Evolutionary conservation across 2,113 vertebrate genomes (phyloP), one percentile per base, ranked within the genome.

Genomic region (Aptenodytes forsteri): DNA sequence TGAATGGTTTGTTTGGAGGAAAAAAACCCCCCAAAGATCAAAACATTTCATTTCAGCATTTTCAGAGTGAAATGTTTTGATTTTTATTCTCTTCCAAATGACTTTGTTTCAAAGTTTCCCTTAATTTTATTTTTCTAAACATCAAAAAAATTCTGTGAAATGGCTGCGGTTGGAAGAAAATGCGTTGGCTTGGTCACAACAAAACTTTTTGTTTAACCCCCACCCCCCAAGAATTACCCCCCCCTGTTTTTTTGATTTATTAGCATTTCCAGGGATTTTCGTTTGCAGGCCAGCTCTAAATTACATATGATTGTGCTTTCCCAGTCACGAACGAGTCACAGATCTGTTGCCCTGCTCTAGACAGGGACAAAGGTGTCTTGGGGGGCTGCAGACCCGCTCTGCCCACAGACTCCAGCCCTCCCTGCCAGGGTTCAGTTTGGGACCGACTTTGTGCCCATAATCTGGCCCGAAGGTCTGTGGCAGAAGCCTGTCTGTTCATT

Each of bases 91-190:
- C 64, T 50, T 94, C 84, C 73, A 94, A 95, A 95, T 94, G 84
- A 97, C 87, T 97, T 95, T 95, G 87, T 94, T 97, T 96, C 84
- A 87, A 96, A 97, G 87, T 97, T 96, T 96, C 55, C 83, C 84
- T 84, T 93, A 84, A 87, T 96, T 95, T 94, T 79, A 83, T 89
- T 94, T 95, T 87, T 79, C 84, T 75, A 85, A 87, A 76, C 73
- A 94, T 81, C 3, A 92, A 85, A 85, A 65, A 78, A 40, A 30
- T 3, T 55, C 81, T 87, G 59, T 55, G 73, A 67, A 95, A 92
- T 87, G 87, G 81, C 69, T 91, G 93, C 0, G 61, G 77, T 87
- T 93, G 73, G 91, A 84, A 94, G 81, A 54, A 84, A 93, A 91
- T 23, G 14, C 32, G 8, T 36, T 82, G 91, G 73, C 77, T 81